Conservation (phyloP, 2,797 vertebrate genomes). For the Parauchenoglanis ngamensis region DNA sequence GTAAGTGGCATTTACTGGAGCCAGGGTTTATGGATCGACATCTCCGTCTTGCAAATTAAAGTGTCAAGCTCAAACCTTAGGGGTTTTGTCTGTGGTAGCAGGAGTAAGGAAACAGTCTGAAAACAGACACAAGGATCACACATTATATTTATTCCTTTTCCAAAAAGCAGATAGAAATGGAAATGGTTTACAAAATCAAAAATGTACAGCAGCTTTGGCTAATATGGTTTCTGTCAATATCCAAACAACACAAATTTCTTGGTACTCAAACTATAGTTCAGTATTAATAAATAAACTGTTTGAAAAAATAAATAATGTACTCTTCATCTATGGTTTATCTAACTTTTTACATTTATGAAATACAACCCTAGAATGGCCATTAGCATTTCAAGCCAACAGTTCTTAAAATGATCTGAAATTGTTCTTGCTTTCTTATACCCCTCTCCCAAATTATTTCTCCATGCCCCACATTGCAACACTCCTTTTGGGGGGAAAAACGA, state of each 20-base stretch:
- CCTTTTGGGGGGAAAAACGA: slow-evolving; percentile 55
- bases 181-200: slow-evolving; percentile 69
- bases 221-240: slow-evolving; percentile 66
- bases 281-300: slow-evolving; percentile 86
- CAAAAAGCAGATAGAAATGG: slow-evolving; percentile 74
- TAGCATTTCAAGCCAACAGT: slow-evolving; percentile 9
- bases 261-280: slow-evolving; percentile 72
- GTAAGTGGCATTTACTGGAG: neutral
- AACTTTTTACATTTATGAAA: slow-evolving; percentile 68
- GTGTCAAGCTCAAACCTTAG: neutral
- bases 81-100: neutral
- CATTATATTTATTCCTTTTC: slow-evolving; percentile 71
- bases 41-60: neutral
- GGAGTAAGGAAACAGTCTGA: neutral
- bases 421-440: slow-evolving; percentile 38
- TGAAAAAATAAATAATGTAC: slow-evolving; percentile 86
- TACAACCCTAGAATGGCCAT: slow-evolving; percentile 62
- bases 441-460: slow-evolving; percentile 63
- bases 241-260: slow-evolving; percentile 56
- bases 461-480: slow-evolving; percentile 39
- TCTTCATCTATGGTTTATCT: slow-evolving; percentile 76
- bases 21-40: neutral
- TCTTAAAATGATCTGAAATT: neutral
- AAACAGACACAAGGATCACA: slow-evolving; percentile 61
- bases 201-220: slow-evolving; percentile 79